A percentile compares a stretch with the other conserved stretches of the same genome.
phyloP scores from a whole-genome alignment of 2,797 vertebrate genomes.

The Coluber constrictor region DNA sequence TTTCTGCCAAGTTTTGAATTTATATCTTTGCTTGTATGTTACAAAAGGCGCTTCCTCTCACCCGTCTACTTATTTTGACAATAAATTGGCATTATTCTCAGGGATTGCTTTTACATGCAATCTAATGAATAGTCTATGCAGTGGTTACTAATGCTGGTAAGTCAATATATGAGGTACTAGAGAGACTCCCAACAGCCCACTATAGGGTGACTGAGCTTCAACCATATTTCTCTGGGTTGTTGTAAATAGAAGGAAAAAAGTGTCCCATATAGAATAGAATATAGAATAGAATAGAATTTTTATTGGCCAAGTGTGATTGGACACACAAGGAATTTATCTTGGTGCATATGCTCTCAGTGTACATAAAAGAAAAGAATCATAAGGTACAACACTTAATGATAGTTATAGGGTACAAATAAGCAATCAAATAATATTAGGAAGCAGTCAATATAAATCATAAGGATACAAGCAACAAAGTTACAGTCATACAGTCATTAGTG shows the following conservation, averaged over 20 bases:
- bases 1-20: background rate
- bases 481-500: no score
- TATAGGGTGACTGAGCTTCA: background rate
- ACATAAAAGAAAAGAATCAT: no score
- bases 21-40: background rate
- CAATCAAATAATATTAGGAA: no score
- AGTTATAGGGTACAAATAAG: no score
- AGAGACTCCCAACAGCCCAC: background rate
- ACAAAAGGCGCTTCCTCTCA: background rate
- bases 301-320: no score
- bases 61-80: background rate
- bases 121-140: background rate
- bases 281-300: no score
- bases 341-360: no score
- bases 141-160: background rate
- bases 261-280: background rate
- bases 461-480: no score
- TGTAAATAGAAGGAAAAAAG: background rate
- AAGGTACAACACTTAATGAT: no score
- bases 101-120: background rate
- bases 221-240: background rate
- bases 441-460: no score
- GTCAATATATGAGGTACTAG: background rate
- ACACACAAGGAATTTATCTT: no score
- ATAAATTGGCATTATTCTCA: background rate